phyloP scores from a whole-genome alignment of 2,113 vertebrate genomes.

The Aythya baeri region DNA sequence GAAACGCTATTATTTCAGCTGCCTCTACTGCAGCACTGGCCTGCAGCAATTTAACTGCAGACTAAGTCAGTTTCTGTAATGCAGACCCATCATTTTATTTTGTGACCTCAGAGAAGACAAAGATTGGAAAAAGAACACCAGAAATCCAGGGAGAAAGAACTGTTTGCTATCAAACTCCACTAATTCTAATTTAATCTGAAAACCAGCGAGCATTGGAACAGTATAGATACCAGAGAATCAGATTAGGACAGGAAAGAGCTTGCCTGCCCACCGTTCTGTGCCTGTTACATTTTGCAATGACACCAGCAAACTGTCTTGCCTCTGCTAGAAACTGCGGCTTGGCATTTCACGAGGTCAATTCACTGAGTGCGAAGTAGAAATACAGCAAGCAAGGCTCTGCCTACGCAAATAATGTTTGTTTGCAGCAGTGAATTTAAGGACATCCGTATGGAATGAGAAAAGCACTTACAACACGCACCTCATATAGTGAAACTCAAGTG shows the following conservation, averaged over 20 bases:
- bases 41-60: not conserved
- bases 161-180: not conserved
- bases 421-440: not conserved
- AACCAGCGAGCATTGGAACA: not conserved
- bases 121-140: not conserved
- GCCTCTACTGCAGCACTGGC: not conserved
- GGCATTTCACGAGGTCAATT: not conserved
- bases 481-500: conserved; percentile 98
- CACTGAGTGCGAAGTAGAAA: not conserved
- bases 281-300: not conserved
- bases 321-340: not conserved
- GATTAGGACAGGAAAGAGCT: not conserved
- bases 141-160: not conserved
- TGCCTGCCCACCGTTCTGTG: not conserved
- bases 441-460: fast-evolving
- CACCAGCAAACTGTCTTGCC: not conserved
- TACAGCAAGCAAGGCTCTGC: not conserved
- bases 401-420: not conserved
- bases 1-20: not conserved
- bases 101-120: not conserved
- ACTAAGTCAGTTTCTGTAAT: not conserved
- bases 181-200: not conserved
- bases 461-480: conserved; percentile 70
- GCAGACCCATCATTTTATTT: not conserved
- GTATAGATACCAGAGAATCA: not conserved